Evolutionary conservation across 2,888 invertebrate genomes (phyloP).

Genomic region (Toxonevra muliebris): DNA sequence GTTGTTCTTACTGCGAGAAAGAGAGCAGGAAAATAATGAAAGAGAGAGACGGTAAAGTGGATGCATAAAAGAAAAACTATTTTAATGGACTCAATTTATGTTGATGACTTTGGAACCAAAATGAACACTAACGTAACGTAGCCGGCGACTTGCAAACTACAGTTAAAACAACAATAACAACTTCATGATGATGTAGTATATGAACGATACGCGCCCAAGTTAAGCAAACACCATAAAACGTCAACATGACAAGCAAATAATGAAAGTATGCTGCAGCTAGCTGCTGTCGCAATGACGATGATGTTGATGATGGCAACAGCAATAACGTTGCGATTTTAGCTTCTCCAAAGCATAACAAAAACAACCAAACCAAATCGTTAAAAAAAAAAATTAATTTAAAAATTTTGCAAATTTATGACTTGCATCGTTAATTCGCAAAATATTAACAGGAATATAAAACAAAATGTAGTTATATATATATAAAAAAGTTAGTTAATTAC

Average conservation of each 20-base stretch:
- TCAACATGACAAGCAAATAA: slow-evolving; percentile 37
- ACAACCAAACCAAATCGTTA: too few species aligned
- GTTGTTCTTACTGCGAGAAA: background rate
- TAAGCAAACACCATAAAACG: slow-evolving; percentile 43
- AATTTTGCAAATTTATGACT: too few species aligned
- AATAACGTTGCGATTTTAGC: too few species aligned
- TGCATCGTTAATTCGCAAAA: too few species aligned
- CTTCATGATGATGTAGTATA: background rate
- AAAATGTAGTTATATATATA: too few species aligned
- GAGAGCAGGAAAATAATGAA: background rate
- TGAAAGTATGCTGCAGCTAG: background rate
- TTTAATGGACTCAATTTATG: slow-evolving; percentile 27
- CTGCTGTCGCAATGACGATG: too few species aligned
- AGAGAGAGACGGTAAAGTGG: slow-evolving; percentile 9
- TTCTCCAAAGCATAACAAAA: too few species aligned
- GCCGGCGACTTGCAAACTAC: too few species aligned
- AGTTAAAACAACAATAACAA: background rate
- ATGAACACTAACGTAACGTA: slow-evolving; percentile 1
- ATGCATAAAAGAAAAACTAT: slow-evolving; percentile 7
- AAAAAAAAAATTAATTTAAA: too few species aligned
- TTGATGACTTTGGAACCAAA: slow-evolving; percentile 19
- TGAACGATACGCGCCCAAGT: slow-evolving; percentile 36
- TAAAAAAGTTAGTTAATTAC: too few species aligned
- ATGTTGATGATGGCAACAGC: too few species aligned
- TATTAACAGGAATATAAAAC: too few species aligned